Percentiles rank a stretch among this genome's conserved stretches.
Evolutionary conservation across 2,888 invertebrate genomes (phyloP).

Genomic region (Carpatolechia fugitivella): DNA sequence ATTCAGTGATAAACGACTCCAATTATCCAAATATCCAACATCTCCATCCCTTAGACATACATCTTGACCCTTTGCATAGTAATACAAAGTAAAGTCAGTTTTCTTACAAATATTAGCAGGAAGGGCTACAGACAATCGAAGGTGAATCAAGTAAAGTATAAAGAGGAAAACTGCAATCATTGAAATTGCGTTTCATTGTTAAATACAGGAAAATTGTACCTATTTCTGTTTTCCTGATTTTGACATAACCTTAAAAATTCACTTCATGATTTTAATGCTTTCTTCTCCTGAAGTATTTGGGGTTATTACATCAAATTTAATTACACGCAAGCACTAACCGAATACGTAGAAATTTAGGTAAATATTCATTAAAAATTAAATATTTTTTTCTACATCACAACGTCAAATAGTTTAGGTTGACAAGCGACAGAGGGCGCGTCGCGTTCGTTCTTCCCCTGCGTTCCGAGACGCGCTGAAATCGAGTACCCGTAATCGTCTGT

Average conservation of each 20-base stretch:
- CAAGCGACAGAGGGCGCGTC: slow-evolving; percentile 34
- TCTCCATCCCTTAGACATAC: slow-evolving; percentile 41
- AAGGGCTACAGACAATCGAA: slow-evolving; percentile 30
- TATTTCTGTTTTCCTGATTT: slow-evolving; percentile 21
- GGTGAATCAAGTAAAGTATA: slow-evolving; percentile 26
- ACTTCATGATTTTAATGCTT: not conserved
- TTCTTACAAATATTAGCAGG: slow-evolving; percentile 32
- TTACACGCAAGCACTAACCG: not conserved
- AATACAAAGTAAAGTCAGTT: slow-evolving; percentile 45
- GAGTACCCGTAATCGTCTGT: no score
- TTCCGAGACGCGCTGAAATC: no score
- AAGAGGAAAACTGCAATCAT: slow-evolving; percentile 37
- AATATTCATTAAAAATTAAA: slow-evolving; percentile 8
- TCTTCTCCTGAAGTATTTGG: not conserved
- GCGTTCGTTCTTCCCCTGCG: no score
- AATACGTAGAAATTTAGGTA: not conserved
- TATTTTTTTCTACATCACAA: slow-evolving; percentile 34
- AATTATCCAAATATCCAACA: slow-evolving; percentile 25
- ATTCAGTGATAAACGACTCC: slow-evolving; percentile 26
- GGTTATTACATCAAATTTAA: not conserved
- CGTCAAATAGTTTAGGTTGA: slow-evolving; percentile 38
- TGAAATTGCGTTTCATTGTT: slow-evolving; percentile 24
- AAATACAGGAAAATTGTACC: slow-evolving; percentile 14
- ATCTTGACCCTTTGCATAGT: slow-evolving; percentile 51
- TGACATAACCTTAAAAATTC: slow-evolving; percentile 16